Percentiles rank a stretch among this genome's conserved stretches.
These are phyloP conservation scores for Calephelis nemesis DNA, from an alignment of 1,140 invertebrate genomes.

Conservation along the genomic window DNA sequence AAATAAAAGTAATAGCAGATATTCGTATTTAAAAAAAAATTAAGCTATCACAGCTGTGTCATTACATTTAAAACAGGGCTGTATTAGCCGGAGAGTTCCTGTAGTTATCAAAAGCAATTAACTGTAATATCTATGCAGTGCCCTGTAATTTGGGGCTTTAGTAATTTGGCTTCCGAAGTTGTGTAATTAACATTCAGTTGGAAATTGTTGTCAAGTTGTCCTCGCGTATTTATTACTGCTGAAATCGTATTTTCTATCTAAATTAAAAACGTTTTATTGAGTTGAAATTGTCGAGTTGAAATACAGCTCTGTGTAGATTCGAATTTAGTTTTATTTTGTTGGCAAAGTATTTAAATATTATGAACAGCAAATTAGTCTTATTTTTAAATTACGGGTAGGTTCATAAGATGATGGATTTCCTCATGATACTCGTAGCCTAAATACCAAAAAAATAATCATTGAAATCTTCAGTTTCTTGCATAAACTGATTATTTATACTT, in stretches of 20 bases:
- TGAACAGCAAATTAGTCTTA: background rate
- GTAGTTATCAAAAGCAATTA: constrained; percentile 39
- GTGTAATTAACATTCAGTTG: constrained; percentile 52
- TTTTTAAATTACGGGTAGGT: background rate
- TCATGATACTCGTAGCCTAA: too few relatives aligned
- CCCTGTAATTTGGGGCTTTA: constrained; percentile 49
- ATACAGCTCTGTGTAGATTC: background rate
- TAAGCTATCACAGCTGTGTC: background rate
- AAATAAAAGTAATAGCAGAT: too few relatives aligned
- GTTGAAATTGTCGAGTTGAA: too few relatives aligned
- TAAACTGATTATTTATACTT: too few relatives aligned
- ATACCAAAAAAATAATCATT: too few relatives aligned
- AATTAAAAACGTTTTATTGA: constrained; percentile 9
- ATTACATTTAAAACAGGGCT: constrained; percentile 1
- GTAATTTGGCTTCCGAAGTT: constrained; percentile 53
- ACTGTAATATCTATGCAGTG: constrained; percentile 46
- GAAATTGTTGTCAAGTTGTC: constrained; percentile 50
- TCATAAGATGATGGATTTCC: too few relatives aligned
- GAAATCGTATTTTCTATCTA: constrained; percentile 12
- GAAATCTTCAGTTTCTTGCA: too few relatives aligned
- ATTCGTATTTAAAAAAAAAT: too few relatives aligned
- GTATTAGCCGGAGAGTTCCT: constrained; percentile 6
- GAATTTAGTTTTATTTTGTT: background rate
- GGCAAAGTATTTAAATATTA: background rate
- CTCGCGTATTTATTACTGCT: constrained; percentile 16